Percentiles rank a stretch among this genome's conserved stretches.
phyloP scores from a whole-genome alignment of 1,140 invertebrate genomes.

The Doryteuthis pealeii region DNA sequence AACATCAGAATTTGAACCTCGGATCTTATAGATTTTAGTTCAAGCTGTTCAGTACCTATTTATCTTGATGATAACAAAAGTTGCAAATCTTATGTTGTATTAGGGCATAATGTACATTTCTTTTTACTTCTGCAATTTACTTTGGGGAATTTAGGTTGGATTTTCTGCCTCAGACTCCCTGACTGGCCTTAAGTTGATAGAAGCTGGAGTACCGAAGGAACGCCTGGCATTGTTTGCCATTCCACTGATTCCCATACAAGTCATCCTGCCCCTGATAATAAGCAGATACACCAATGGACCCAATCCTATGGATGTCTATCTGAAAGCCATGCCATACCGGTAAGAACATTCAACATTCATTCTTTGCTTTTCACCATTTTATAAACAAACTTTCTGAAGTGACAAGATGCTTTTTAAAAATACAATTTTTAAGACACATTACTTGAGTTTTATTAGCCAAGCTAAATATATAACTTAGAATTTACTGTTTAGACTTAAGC shows the following conservation, averaged over 20 bases:
- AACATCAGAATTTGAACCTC: too few species aligned
- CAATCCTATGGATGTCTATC: constrained; percentile 82
- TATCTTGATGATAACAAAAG: too few species aligned
- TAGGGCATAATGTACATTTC: too few species aligned
- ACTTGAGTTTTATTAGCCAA: too few species aligned
- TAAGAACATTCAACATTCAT: constrained; percentile 42
- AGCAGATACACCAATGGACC: constrained; percentile 86
- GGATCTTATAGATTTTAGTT: too few species aligned
- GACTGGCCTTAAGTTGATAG: constrained; percentile 91
- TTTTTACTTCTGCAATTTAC: background rate
- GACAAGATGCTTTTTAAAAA: too few species aligned
- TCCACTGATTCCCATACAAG: constrained; percentile 91
- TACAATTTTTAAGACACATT: too few species aligned
- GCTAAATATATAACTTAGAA: too few species aligned
- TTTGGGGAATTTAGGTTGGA: constrained; percentile 73
- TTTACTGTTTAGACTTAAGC: too few species aligned
- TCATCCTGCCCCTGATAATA: constrained; percentile 86
- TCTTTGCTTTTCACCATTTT: background rate
- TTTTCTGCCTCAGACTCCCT: constrained; percentile 96
- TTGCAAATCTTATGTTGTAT: too few species aligned
- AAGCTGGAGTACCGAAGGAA: constrained; percentile 94
- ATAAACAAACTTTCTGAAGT: too few species aligned
- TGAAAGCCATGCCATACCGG: constrained; percentile 87
- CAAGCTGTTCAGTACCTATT: too few species aligned
- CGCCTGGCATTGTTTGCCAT: constrained; percentile 84